phyloP scores from a whole-genome alignment of 2,888 invertebrate species.

The Bedellia somnulentella region DNA sequence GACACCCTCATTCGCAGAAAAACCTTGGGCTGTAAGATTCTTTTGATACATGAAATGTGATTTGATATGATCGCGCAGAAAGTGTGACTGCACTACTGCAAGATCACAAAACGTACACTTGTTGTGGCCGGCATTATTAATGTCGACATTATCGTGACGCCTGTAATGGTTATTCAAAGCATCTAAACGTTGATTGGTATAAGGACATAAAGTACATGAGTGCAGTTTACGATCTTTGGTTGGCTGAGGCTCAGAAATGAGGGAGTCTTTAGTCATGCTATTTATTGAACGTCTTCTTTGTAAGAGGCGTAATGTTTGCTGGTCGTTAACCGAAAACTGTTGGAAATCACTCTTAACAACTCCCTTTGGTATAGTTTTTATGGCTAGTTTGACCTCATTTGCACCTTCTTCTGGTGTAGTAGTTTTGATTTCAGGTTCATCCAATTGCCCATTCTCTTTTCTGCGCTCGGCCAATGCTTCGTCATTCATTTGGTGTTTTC shows the following conservation, averaged over 20 bases:
- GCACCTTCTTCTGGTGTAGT: conserved; percentile 22
- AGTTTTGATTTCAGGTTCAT: conserved; percentile 19
- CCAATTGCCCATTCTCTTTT: conserved; percentile 24
- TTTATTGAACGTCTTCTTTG: conserved; percentile 54
- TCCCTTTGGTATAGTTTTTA: conserved; percentile 48
- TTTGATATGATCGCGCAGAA: conserved; percentile 77
- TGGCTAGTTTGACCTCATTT: conserved; percentile 38
- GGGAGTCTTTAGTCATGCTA: conserved; percentile 29
- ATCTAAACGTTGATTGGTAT: conserved; percentile 71
- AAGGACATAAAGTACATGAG: conserved; percentile 79
- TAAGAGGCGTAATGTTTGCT: conserved; percentile 62
- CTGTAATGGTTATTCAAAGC: conserved; percentile 75
- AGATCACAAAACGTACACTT: conserved; percentile 84
- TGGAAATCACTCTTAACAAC: conserved; percentile 45
- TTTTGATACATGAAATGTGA: conserved; percentile 71
- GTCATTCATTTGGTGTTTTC: conserved; percentile 75
- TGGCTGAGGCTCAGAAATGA: conserved; percentile 29
- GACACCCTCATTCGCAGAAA: conserved; percentile 62
- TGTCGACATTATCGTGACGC: conserved; percentile 65
- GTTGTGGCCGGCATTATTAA: conserved; percentile 62
- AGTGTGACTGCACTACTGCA: conserved; percentile 72
- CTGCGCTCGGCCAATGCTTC: conserved; percentile 65
- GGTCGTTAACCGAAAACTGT: conserved; percentile 63
- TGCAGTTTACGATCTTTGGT: conserved; percentile 61
- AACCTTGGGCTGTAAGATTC: conserved; percentile 59